A percentile compares a stretch with the other conserved stretches of the same genome.
Conservation (phyloP, 2,888 invertebrate species). For the Synanthedon formicaeformis region DNA sequence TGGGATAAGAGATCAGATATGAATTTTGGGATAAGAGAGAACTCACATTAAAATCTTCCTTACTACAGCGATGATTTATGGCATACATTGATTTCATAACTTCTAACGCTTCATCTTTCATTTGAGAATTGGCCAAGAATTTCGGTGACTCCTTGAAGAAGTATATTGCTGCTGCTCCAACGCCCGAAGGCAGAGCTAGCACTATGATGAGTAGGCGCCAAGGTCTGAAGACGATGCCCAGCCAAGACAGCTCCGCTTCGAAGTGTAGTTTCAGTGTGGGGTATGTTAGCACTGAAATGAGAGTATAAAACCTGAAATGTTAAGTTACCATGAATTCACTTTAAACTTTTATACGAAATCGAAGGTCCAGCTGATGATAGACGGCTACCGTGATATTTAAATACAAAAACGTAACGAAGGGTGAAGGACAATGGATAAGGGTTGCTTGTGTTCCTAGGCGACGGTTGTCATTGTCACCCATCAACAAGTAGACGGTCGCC, state of each 20-base stretch:
- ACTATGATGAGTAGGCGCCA: constrained; percentile 80
- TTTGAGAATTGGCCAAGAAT: constrained; percentile 75
- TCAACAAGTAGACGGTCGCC: no score
- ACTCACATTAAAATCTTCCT: constrained; percentile 37
- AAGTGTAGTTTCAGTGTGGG: constrained; percentile 71
- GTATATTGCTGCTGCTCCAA: constrained; percentile 71
- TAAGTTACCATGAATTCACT: background rate
- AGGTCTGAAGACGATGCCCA: constrained; percentile 73
- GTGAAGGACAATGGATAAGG: no score
- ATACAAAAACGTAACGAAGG: no score
- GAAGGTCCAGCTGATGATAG: no score
- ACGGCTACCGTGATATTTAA: no score
- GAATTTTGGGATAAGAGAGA: no score
- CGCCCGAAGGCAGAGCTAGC: constrained; percentile 42
- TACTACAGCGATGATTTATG: constrained; percentile 31
- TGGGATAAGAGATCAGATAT: no score
- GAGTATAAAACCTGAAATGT: background rate
- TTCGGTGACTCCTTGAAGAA: constrained; percentile 84
- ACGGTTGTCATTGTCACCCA: no score
- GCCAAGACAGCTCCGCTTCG: constrained; percentile 36
- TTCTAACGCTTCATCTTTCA: constrained; percentile 70
- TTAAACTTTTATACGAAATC: background rate
- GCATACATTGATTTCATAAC: constrained; percentile 46
- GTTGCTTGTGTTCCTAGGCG: no score
- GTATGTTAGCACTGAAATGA: constrained; percentile 73